Evolutionary conservation across 2,888 invertebrate species (phyloP), one percentile per base, ranked within the genome.

Genomic region (Disparrhopalites patrizii): DNA sequence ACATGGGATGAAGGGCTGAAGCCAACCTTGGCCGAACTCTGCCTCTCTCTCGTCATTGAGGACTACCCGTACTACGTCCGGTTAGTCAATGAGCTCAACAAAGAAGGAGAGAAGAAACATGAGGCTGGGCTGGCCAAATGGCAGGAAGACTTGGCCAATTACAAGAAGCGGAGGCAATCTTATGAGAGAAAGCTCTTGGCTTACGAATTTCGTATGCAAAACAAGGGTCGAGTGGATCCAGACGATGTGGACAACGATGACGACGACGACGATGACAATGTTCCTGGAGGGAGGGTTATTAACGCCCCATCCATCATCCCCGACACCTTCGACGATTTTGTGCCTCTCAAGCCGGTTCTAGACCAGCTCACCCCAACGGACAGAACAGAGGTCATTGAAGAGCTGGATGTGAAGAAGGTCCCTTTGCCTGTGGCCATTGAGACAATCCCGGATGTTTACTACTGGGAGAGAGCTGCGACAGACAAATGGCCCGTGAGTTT

Each of bases 381-480:
- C 30, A 40, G 75, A 23, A 54, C 70, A 5, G 57, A 65, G 25
- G 67, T 71, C 15, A 57, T 73, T 25, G 74, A 75, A 50, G 72
- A 72, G 15, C 57, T 75, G 23, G 73, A 75, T 30, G 27, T 71
- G 3, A 70, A 75, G 28, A 55, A 70, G 28, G 66, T 75, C 30
- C 72, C 75, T 5, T 65, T 73, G n/a, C 66, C 68, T 3, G 62
- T 73, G 1, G 72, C 75, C 8, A 51, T 73, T 3, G 62, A 60
- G 43, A 74, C 72, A 1, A 75, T 75, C 51, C 73, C 72, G 0
- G 75, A 75, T 55, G 69, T 69, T 0, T 62, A 70, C 43, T 75
- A 74, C 40, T 75, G 75, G 75, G 70, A 75, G 31, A 38, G 73
- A 50, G 65, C 65, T 18, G 56, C 62, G 1, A 15, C 38, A 27